Percentiles rank a stretch among this genome's conserved stretches.
These are phyloP conservation scores for Virgularia gustaviana DNA, from an alignment of 92 coral and sea anemone species.

Conservation along the genomic window DNA sequence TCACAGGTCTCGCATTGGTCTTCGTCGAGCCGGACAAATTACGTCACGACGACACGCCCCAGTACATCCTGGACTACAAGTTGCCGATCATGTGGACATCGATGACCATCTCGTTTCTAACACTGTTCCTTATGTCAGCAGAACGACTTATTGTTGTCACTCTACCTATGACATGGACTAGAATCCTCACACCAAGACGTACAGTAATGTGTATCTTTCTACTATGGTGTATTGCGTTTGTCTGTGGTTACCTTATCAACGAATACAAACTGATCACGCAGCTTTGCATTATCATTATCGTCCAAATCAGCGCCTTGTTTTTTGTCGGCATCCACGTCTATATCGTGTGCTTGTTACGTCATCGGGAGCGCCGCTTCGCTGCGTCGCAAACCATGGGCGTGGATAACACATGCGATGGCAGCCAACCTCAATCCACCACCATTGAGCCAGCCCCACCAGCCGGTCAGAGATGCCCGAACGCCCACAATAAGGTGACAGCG, in stretches of 20 bases:
- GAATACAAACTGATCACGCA: background rate
- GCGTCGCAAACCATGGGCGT: background rate
- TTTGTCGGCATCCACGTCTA: conserved; percentile 18
- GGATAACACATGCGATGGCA: no score
- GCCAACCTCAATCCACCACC: background rate
- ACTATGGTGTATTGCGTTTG: conserved; percentile 5
- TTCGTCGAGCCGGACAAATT: background rate
- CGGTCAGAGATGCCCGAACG: background rate
- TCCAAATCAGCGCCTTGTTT: background rate
- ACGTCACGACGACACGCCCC: background rate
- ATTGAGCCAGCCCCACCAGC: background rate
- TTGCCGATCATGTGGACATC: conserved; percentile 9
- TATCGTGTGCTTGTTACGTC: background rate
- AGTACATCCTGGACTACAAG: background rate
- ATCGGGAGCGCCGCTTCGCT: background rate
- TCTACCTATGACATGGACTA: conserved; percentile 20
- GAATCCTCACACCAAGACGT: conserved; percentile 5
- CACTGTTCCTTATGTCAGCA: conserved; percentile 14
- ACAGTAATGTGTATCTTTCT: background rate
- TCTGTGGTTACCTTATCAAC: background rate
- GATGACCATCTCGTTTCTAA: conserved; percentile 1
- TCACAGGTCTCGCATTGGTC: background rate
- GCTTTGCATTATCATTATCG: background rate
- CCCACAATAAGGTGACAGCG: conserved; percentile 12
- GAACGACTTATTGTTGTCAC: conserved; percentile 14